phyloP scores from a whole-genome alignment of 2,797 vertebrate genomes.

The Momotus momota region DNA sequence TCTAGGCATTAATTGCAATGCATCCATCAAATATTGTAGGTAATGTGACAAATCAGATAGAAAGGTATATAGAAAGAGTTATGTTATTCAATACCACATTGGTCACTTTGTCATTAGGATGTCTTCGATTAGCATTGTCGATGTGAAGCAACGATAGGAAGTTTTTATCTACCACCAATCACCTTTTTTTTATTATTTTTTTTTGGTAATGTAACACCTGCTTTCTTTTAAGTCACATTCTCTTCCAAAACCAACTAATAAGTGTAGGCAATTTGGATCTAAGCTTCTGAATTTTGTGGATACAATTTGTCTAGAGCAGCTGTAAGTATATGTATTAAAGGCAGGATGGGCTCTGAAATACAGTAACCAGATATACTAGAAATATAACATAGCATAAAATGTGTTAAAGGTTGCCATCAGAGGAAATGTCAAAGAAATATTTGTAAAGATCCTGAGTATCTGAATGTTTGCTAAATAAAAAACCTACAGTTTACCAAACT shows the following conservation, averaged over 20 bases:
- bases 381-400: background rate
- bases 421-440: background rate
- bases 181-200: background rate
- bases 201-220: background rate
- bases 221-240: background rate
- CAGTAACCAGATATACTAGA: background rate
- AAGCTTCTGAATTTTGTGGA: background rate
- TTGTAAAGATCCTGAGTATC: background rate
- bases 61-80: background rate
- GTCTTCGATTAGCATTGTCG: background rate
- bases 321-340: background rate
- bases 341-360: background rate
- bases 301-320: background rate
- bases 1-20: background rate
- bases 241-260: background rate
- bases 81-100: background rate
- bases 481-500: background rate
- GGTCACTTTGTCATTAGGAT: background rate
- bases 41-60: background rate
- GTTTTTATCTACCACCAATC: background rate
- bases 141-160: background rate
- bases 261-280: background rate
- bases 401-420: background rate
- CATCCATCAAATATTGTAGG: background rate
- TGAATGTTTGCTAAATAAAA: constrained; percentile 8